Evolutionary conservation across 1,140 invertebrate genomes (phyloP), one percentile per base, ranked within the genome.

Genomic region (Parasteatoda tepidariorum): DNA sequence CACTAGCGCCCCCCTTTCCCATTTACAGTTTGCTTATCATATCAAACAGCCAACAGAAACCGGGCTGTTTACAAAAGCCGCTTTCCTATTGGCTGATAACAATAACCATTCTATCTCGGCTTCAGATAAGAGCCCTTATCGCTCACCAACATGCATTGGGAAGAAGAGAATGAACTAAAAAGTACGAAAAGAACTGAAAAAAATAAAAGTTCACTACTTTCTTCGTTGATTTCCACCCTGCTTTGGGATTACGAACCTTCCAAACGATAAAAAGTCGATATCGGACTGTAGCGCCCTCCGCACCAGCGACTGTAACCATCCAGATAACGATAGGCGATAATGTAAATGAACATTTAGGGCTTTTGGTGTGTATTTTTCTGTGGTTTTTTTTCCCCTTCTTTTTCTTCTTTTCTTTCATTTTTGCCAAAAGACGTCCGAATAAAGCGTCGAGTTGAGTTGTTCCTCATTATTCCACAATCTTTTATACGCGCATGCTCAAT

Each of bases 11-110:
- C 66, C 66, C 41, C 54, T 61, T 18, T 31, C 62, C 78, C 78
- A 82, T 82, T 82, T 82, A 71, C 78, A 82, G 78, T 82, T 79
- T 61, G 66, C 66, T 82, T 82, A 82, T 82, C 78, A 82, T 82
- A 82, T 82, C 78, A 70, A 82, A 68, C 78, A 78, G 75, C 75
- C 75, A 78, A 78, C 75, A 67, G 54, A 55, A 68, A 68, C 48
- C 78, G 41, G 41, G 34, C 66, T 82, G 78, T 82, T 82, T 82
- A 82, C 78, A 82, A 82, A 82, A 41, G 67, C 78, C 54, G 78
- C 55, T 71, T 61, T 82, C 78, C 66, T 62, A 82, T 82, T 82
- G 78, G 78, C 6, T 33, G 78, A 82, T 82, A 82, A 82, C 78
- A 82, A 82, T 82, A 82, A 82, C 78, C 78, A 71, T 82, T 82